Evolutionary conservation across 2,113 vertebrate genomes (phyloP).

Genomic region (Hyaena hyaena): DNA sequence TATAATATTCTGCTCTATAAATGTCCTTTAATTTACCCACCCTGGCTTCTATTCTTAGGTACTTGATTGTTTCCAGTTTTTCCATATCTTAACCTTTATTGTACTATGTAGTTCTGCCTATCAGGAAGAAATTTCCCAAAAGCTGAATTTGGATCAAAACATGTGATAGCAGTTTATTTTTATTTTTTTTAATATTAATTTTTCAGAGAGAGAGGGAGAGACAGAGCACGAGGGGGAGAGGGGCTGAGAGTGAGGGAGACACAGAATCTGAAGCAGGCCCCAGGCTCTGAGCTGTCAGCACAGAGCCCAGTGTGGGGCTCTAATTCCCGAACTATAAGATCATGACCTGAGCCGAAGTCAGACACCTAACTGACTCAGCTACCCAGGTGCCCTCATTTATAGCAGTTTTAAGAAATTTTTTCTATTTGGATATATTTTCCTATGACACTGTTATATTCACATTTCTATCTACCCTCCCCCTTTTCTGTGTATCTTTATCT

Average conservation of each 20-base stretch:
- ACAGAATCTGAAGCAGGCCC: no score
- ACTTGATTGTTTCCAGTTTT: not conserved
- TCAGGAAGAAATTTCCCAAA: not conserved
- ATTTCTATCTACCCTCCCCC: not conserved
- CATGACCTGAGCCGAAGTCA: no score
- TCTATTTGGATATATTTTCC: not conserved
- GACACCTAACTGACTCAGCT: no score
- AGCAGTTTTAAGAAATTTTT: slow-evolving; percentile 30
- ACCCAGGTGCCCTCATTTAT: not conserved
- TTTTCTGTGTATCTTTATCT: not conserved
- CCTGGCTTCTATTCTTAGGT: not conserved
- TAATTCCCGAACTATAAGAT: no score
- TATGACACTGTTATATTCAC: not conserved
- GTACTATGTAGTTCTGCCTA: not conserved
- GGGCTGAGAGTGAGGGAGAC: no score
- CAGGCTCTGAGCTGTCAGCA: no score
- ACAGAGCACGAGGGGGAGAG: no score
- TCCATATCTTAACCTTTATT: not conserved
- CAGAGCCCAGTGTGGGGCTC: no score
- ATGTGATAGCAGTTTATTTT: not conserved
- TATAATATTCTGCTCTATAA: not conserved
- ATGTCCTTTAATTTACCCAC: not conserved
- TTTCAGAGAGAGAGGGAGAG: no score
- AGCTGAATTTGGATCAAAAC: not conserved
- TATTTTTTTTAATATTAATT: no score